Base-by-base conservation (phyloP, 2,797 vertebrate genomes). In the Ataeniobius toweri region DNA sequence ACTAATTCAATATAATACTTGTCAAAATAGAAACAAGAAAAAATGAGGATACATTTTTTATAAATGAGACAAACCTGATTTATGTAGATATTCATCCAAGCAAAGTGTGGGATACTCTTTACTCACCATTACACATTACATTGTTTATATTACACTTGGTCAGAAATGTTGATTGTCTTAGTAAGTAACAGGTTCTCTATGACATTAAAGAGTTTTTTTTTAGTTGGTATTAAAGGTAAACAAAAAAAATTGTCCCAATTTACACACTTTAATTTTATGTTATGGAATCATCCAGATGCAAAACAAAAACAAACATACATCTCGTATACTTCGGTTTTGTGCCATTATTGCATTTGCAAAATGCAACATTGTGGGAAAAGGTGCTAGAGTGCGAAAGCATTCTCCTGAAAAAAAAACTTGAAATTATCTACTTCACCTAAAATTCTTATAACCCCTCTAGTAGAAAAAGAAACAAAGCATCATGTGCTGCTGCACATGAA, bases 121-220 rank as follows among this genome's bases (percentile, higher is more conserved):
- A 77, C 70, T 74, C 28, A 77, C 39, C 58, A 20, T 68, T 10
- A 73, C 74, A 80, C 41, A 53, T 26, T 18, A 51, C 3, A 5
- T 53, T 70, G 41, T 84, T 67, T 71, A 20, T 56, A 67, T 63
- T 18, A n/a, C 28, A 50, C 65, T 59, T 46, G 68, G 65, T 58
- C n/a, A 2, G 12, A 69, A 31, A 77, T 31, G 51, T 26, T 85
- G 86, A 93, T 91, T 93, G 88, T 93, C 91, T 85, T 80, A 16
- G 78, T 82, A 67, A 39, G 79, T 89, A 74, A 85, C 78, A 75
- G 76, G 24, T 77, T 22, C 16, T 39, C 14, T 31, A 6, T 3
- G 28, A 48, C 46, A 48, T 44, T 44, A 44, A 44, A 44, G 44
- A 44, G 7, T 44, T 44, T 44, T 80, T 36, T 80, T 53, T 50